A percentile compares a stretch with the other conserved stretches of the same genome.
phyloP scores from a whole-genome alignment of 2,797 vertebrate species.

The Epinephelus coioides region DNA sequence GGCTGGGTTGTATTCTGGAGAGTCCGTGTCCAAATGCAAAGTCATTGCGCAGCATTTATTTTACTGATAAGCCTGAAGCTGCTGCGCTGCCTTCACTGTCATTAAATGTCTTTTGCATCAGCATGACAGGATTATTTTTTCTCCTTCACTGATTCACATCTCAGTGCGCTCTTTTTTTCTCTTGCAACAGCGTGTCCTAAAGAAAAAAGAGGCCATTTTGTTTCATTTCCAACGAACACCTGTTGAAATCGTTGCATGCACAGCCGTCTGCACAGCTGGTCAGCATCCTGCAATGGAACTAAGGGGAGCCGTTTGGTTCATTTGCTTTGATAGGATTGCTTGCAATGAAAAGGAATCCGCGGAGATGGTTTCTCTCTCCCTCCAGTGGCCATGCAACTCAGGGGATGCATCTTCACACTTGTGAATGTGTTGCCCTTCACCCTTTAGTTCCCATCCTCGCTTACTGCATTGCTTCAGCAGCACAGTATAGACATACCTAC shows the following conservation, averaged over 20 bases:
- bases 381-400: conserved; percentile 51
- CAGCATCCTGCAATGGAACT: conserved; percentile 36
- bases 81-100: conserved; percentile 19
- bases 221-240: conserved; percentile 76
- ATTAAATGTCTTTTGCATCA: conserved; percentile 24
- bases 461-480: conserved; percentile 65
- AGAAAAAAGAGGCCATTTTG: conserved; percentile 67
- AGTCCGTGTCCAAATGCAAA: conserved; percentile 43
- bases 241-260: conserved; percentile 74
- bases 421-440: conserved; percentile 63
- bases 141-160: conserved; percentile 10
- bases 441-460: conserved; percentile 44
- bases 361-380: conserved; percentile 26
- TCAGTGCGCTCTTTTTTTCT: conserved; percentile 9
- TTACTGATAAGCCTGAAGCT: not conserved
- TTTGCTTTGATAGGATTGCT: conserved; percentile 37
- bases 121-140: conserved; percentile 4
- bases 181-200: conserved; percentile 21
- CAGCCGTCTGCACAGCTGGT: conserved; percentile 51
- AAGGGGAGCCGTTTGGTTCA: conserved; percentile 5
- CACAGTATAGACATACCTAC: conserved; percentile 26
- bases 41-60: conserved; percentile 75
- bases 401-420: conserved; percentile 58
- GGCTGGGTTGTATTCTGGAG: conserved; percentile 15
- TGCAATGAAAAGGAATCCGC: conserved; percentile 22